Evolutionary conservation across 1,140 invertebrate species (phyloP).

Genomic region (Penaeus chinensis): DNA sequence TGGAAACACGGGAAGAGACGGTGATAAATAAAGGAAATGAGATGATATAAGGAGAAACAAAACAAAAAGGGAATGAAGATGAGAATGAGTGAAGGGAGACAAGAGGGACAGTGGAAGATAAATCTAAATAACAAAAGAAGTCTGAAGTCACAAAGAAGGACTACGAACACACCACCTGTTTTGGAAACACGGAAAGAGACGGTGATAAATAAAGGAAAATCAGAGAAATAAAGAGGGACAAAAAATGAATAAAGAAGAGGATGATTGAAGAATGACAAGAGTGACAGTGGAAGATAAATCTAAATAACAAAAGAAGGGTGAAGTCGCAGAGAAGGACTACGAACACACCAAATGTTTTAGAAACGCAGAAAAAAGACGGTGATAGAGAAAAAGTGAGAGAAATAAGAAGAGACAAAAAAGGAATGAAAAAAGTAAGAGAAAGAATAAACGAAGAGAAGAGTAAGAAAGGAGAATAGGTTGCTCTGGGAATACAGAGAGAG

Average conservation of each 20-base stretch:
- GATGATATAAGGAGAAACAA: background rate
- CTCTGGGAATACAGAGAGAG: too few relatives aligned
- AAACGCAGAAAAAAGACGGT: too few relatives aligned
- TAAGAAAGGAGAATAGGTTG: too few relatives aligned
- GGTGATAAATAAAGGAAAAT: background rate
- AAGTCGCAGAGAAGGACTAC: background rate
- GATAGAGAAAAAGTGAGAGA: background rate
- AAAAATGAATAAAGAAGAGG: background rate
- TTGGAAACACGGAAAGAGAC: constrained; percentile 34
- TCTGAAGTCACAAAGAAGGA: constrained; percentile 88
- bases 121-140: constrained; percentile 74
- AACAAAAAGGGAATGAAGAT: background rate
- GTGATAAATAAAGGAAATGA: background rate
- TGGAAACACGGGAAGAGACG: constrained; percentile 44
- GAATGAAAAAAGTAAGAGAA: too few relatives aligned
- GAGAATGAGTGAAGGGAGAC: background rate
- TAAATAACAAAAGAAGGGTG: background rate
- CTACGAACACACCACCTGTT: constrained; percentile 95
- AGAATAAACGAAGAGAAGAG: too few relatives aligned
- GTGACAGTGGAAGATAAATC: too few relatives aligned
- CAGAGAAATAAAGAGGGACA: background rate
- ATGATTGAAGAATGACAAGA: background rate
- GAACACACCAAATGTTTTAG: background rate
- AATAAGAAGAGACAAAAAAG: too few relatives aligned
- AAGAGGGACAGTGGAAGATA: background rate